These are phyloP conservation scores for Odontophorus gujanensis DNA, from an alignment of 2,113 vertebrate genomes.

Conservation along the genomic window DNA sequence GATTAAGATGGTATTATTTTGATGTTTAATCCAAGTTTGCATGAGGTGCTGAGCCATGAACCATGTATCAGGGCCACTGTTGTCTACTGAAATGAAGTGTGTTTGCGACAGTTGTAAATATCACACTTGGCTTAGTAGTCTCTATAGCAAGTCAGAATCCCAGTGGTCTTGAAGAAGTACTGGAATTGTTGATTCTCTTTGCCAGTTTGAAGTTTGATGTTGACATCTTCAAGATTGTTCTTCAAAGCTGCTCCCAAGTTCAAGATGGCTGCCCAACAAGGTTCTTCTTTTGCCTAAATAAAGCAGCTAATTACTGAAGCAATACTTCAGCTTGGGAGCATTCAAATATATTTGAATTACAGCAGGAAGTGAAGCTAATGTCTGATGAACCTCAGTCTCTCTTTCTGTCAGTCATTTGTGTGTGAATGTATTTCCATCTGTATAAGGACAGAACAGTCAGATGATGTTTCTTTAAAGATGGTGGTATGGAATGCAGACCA, in stretches of 20 bases:
- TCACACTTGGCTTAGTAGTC: neutral
- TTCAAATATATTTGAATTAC: constrained; percentile 40
- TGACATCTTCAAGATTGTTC: neutral
- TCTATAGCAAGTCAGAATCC: constrained; percentile 1
- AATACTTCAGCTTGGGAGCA: constrained; percentile 12
- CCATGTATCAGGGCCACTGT: neutral
- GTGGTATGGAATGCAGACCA: neutral
- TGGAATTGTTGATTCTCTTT: neutral
- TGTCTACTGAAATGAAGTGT: neutral
- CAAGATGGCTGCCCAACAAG: constrained; percentile 5
- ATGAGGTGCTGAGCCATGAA: neutral
- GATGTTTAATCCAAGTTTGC: neutral
- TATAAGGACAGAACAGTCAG: neutral
- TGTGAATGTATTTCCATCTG: neutral
- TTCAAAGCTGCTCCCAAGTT: constrained; percentile 15
- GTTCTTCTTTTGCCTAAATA: constrained; percentile 42
- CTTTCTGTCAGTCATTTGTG: neutral
- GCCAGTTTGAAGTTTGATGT: neutral
- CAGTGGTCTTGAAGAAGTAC: neutral
- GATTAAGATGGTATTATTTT: neutral
- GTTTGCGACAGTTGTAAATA: neutral
- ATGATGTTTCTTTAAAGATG: neutral
- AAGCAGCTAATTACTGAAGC: constrained; percentile 2
- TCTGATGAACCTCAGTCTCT: constrained; percentile 18
- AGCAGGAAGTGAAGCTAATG: constrained; percentile 20